A percentile compares a stretch with the other conserved stretches of the same genome.
phyloP scores from a whole-genome alignment of 2,797 vertebrate species.

The Mallotus villosus region DNA sequence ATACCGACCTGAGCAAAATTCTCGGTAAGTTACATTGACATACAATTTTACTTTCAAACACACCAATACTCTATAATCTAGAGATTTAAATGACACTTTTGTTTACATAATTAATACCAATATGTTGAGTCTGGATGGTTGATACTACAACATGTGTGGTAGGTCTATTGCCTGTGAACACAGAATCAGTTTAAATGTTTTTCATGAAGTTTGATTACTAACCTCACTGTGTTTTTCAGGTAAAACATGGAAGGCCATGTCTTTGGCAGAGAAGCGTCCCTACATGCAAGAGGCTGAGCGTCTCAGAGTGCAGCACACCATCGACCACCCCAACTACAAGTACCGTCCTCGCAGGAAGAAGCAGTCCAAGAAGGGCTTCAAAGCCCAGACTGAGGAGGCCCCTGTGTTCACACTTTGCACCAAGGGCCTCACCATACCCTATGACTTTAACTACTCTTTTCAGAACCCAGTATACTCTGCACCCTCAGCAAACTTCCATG shows the following conservation, averaged over 20 bases:
- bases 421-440: slow-evolving; percentile 65
- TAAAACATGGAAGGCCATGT: slow-evolving; percentile 91
- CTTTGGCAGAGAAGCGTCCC: slow-evolving; percentile 88
- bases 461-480: slow-evolving; percentile 62
- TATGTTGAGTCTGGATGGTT: no score
- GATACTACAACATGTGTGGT: background rate
- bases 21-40: slow-evolving; percentile 66
- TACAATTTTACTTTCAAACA: background rate
- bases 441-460: slow-evolving; percentile 76
- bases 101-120: background rate
- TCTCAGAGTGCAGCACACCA: slow-evolving; percentile 93
- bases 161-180: no score
- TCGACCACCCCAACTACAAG: slow-evolving; percentile 96
- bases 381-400: slow-evolving; percentile 41
- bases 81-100: background rate
- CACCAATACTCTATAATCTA: background rate
- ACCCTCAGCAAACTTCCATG: slow-evolving; percentile 27
- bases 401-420: slow-evolving; percentile 56
- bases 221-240: slow-evolving; percentile 65
- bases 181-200: background rate
- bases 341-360: slow-evolving; percentile 91
- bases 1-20: slow-evolving; percentile 83
- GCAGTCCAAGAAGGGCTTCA: slow-evolving; percentile 85
- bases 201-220: background rate
- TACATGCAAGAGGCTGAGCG: slow-evolving; percentile 97